phyloP scores from a whole-genome alignment of 2,797 vertebrate species.

The Pantherophis vulpinus region DNA sequence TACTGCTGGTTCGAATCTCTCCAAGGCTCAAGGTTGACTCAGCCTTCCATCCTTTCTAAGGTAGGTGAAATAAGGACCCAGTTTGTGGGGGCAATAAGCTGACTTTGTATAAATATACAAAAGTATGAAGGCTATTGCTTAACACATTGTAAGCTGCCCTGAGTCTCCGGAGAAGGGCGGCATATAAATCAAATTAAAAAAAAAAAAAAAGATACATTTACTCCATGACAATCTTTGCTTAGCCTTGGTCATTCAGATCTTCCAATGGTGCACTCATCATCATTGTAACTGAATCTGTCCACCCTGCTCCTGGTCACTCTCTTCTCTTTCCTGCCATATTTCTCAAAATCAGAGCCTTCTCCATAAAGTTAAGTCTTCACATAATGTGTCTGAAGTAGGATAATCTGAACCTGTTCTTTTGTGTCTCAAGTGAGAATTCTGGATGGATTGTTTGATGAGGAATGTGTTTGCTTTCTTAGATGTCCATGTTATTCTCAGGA shows the following conservation, averaged over 20 bases:
- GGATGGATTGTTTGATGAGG: neutral
- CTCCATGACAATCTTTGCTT: neutral
- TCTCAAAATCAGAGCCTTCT: neutral
- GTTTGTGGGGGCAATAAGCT: too few species aligned
- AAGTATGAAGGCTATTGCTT: too few species aligned
- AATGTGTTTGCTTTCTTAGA: neutral
- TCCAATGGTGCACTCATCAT: neutral
- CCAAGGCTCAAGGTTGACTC: too few species aligned
- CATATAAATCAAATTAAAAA: too few species aligned
- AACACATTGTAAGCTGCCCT: too few species aligned
- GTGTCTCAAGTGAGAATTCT: neutral
- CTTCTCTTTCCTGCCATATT: neutral
- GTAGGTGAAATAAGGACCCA: too few species aligned
- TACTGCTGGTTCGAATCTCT: too few species aligned
- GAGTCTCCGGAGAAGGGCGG: too few species aligned
- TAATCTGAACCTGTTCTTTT: neutral
- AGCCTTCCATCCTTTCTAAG: too few species aligned
- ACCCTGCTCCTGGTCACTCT: neutral
- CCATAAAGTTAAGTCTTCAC: neutral
- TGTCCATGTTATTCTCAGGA: neutral
- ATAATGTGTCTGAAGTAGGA: neutral
- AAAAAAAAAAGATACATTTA: too few species aligned
- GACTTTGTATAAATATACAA: too few species aligned
- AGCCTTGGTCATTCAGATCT: neutral
- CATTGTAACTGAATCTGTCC: neutral